These are phyloP conservation scores for Laupala kohalensis DNA, from an alignment of 1,140 invertebrate genomes.

Conservation along the genomic window DNA sequence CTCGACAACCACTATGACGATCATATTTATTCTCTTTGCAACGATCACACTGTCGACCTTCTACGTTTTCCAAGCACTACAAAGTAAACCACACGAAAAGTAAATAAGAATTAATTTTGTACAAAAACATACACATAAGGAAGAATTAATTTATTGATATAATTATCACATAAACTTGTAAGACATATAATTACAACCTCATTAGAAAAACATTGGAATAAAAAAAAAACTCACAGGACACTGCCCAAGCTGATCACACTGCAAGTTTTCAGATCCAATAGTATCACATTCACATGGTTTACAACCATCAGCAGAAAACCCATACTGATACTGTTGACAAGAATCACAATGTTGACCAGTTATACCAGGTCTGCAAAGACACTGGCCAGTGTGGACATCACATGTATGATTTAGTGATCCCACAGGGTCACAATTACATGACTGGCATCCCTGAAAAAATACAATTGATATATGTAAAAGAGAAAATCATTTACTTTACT, in stretches of 20 bases:
- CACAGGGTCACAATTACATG: constrained; percentile 73
- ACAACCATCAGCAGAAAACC: constrained; percentile 76
- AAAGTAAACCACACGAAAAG: constrained; percentile 10
- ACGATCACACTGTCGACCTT: constrained; percentile 77
- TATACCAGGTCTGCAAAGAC: constrained; percentile 71
- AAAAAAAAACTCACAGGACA: constrained; percentile 47
- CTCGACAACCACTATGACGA: constrained; percentile 68
- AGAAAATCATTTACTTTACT: not conserved
- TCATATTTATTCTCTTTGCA: constrained; percentile 89
- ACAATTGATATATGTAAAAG: not conserved
- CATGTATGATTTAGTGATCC: constrained; percentile 77
- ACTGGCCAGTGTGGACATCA: constrained; percentile 67
- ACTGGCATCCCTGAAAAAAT: constrained; percentile 51
- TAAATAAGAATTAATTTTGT: not conserved
- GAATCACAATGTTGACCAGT: constrained; percentile 72
- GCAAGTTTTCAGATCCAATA: constrained; percentile 69
- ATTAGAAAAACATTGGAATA: not conserved
- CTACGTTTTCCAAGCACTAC: constrained; percentile 76
- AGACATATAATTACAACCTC: too few species aligned
- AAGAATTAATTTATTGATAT: constrained; percentile 3
- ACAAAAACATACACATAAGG: constrained; percentile 4
- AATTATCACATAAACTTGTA: too few species aligned
- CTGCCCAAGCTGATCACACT: constrained; percentile 71
- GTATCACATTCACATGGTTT: constrained; percentile 76
- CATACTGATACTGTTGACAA: constrained; percentile 75